Evolutionary conservation across 2,113 vertebrate genomes (phyloP), one percentile per base, ranked within the genome.

Genomic region (Ceratotherium simum): DNA sequence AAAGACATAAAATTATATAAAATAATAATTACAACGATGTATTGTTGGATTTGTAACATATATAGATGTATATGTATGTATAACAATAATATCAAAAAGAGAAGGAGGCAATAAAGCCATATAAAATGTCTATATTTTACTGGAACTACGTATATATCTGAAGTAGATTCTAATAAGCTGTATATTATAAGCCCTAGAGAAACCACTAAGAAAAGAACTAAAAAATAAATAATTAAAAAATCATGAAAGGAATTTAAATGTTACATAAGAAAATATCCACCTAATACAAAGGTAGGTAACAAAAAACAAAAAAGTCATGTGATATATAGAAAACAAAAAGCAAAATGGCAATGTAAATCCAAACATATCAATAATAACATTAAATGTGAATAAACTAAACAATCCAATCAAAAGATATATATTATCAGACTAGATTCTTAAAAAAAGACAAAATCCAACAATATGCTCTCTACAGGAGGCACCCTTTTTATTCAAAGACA

Each of bases 301-400:
- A 81, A 29, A 48, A 11, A 48, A 48, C 2, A 48, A 60, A 94
- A 73, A 70, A 33, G 8, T 23, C 18, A 67, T 51, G 39, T 62
- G 60, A 46, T 20, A 79, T 69, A 95, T 39, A 85, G 65, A 96
- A 96, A 89, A 75, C 64, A 95, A 80, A 92, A 93, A n/a, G 12
- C 54, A 88, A 95, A 83, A 78, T 95, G 7, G n/a, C 20, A 72
- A 16, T 78, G 48, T 60, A 39, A 95, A 85, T 84, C 56, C 16
- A 96, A 56, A 46, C 39, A 95, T 48, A 85, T 79, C 11, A 73
- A 51, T 90, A 81, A 73, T 58, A 81, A 72, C 73, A 67, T 20
- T 95, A 94, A 84, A 72, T 96, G n/a, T 88, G 29, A 78, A 87
- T 39, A 39, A 27, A 83, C n/a, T 83, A 69, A 95, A 88, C 6